These are phyloP conservation scores for Phaethornis superciliosus DNA, from an alignment of 2,113 vertebrate species.

Conservation along the genomic window DNA sequence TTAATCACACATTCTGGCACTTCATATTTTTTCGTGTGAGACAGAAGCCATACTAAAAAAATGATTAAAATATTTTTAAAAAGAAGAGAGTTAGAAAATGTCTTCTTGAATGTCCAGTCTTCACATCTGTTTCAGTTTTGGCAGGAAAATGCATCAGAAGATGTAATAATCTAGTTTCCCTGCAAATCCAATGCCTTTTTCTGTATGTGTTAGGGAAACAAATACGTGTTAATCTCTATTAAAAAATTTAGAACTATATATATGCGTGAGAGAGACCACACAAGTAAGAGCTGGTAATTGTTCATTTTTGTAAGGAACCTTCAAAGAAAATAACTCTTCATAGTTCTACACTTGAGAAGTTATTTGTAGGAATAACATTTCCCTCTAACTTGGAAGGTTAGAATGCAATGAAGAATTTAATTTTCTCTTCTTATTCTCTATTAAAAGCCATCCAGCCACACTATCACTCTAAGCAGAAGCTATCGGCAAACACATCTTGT, in stretches of 20 bases:
- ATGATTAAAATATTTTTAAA: not conserved
- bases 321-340: slow-evolving; percentile 73
- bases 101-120: not conserved
- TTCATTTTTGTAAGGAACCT: slow-evolving; percentile 66
- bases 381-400: slow-evolving; percentile 58
- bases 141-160: slow-evolving; percentile 58
- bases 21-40: not conserved
- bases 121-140: slow-evolving; percentile 15
- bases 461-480: slow-evolving; percentile 61
- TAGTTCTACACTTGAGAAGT: slow-evolving; percentile 62
- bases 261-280: not conserved
- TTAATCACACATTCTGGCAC: not conserved
- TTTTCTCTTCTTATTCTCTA: slow-evolving; percentile 72
- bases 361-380: slow-evolving; percentile 72
- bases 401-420: slow-evolving; percentile 59
- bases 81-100: not conserved
- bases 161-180: slow-evolving; percentile 36
- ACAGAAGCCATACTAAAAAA: not conserved
- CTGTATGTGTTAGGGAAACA: slow-evolving; percentile 15
- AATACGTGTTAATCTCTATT: slow-evolving; percentile 41
- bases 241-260: not conserved
- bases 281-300: slow-evolving; percentile 52
- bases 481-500: slow-evolving; percentile 71
- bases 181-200: slow-evolving; percentile 29
- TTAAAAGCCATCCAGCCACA: slow-evolving; percentile 72